Evolutionary conservation across 2,888 invertebrate species (phyloP), one percentile per base, ranked within the genome.

Genomic region (Crepidodera aurea): DNA sequence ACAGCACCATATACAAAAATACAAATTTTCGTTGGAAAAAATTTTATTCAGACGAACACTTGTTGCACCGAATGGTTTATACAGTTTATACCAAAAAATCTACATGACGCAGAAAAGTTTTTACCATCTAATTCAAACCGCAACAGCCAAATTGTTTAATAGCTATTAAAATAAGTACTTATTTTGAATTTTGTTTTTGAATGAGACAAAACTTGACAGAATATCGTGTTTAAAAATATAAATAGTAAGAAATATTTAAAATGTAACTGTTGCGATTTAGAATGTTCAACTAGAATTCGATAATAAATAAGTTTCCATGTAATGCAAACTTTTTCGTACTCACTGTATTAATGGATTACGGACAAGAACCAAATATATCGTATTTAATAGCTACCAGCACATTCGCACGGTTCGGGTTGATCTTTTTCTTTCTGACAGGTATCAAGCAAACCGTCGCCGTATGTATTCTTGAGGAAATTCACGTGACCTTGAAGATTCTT

Each of bases 401-500:
- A 79, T 57, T 72, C 71, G 62, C 79, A 79, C 15, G 77, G 72
- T 50, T 77, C 76, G 5, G 72, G 65, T 67, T 56, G 18, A 2
- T 51, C 44, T 12, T 13, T 29, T n/a, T 27, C 37, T 15, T 10
- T 34, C 1, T 55, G 44, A 13, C 46, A 7, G 5, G 44, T 42
- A n/a, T 44, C 54, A 10, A 60, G 72, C 51, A 75, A 75, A 2
- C 77, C 77, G 29, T 71, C 71, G 6, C 78, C 74, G 51, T 79
- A 80, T 0, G 80, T 78, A 44, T 73, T 78, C 65, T 88, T 89
- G 57, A 89, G 76, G 44, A 88, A 86, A 39, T 84, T 83, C 1
- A 89, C 86, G 64, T 89, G 88, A 6, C 85, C 86, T 72, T 88
- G 88, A 10, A 90, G 79, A 12, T 85, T 84, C 27, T 85, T 84